phyloP scores from a whole-genome alignment of 1,140 invertebrate genomes.

The Musca domestica region DNA sequence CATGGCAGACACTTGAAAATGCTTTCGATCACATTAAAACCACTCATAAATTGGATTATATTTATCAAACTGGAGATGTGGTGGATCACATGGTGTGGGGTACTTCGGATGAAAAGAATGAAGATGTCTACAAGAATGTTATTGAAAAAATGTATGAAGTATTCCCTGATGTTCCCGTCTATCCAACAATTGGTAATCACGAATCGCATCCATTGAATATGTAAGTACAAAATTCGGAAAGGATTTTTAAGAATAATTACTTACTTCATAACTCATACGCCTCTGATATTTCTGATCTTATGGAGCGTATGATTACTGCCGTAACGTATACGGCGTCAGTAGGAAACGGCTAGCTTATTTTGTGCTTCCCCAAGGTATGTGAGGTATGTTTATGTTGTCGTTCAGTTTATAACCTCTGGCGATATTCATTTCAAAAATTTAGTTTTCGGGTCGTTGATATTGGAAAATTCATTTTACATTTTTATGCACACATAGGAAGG shows the following conservation, averaged over 20 bases:
- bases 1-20: conserved; percentile 65
- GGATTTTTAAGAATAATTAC: neutral
- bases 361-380: too few species aligned
- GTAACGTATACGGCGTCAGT: too few species aligned
- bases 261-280: too few species aligned
- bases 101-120: conserved; percentile 68
- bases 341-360: too few species aligned
- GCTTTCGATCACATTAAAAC: conserved; percentile 58
- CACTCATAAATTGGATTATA: conserved; percentile 63
- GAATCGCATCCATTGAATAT: conserved; percentile 84
- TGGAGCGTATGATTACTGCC: too few species aligned
- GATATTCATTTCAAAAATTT: too few species aligned
- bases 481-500: too few species aligned
- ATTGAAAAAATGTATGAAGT: conserved; percentile 60
- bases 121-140: conserved; percentile 60
- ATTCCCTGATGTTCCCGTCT: conserved; percentile 67
- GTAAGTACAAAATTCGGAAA: conserved; percentile 59
- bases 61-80: conserved; percentile 84
- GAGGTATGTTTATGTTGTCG: too few species aligned
- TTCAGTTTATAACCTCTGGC: too few species aligned
- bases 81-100: conserved; percentile 83
- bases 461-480: too few species aligned
- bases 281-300: too few species aligned
- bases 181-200: conserved; percentile 82
- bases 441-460: too few species aligned